Percentiles rank a stretch among this genome's conserved stretches.
phyloP scores from a whole-genome alignment of 2,888 invertebrate species.

The Empis livida region DNA sequence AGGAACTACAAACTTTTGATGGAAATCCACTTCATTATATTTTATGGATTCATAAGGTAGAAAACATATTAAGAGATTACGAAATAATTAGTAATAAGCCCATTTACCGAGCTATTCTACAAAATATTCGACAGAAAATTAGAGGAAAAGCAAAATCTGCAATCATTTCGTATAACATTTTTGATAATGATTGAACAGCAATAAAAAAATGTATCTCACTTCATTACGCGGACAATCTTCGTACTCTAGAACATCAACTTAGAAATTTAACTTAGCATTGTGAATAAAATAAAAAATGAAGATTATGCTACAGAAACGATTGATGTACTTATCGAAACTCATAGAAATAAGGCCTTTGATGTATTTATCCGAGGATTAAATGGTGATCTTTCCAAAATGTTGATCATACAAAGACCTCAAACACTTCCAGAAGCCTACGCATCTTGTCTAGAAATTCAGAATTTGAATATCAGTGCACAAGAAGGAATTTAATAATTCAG shows the following conservation, averaged over 20 bases:
- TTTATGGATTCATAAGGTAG: not conserved
- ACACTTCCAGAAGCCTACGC: slow-evolving; percentile 4
- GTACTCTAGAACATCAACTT: slow-evolving; percentile 5
- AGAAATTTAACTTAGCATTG: not conserved
- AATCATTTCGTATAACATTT: slow-evolving; percentile 4
- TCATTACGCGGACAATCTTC: slow-evolving; percentile 6
- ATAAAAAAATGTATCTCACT: slow-evolving; percentile 5
- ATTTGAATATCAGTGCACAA: not conserved
- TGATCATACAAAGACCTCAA: slow-evolving; percentile 1
- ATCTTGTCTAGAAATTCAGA: slow-evolving; percentile 3
- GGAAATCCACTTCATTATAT: not conserved
- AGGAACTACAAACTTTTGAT: not conserved
- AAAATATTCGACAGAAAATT: not conserved
- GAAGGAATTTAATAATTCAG: not conserved
- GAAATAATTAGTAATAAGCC: not conserved
- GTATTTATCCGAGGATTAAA: slow-evolving; percentile 2
- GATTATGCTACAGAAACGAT: not conserved
- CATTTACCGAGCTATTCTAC: not conserved
- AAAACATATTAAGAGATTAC: not conserved
- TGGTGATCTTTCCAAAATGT: slow-evolving; percentile 1
- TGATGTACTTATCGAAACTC: not conserved
- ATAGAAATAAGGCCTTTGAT: slow-evolving; percentile 1
- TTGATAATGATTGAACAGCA: slow-evolving; percentile 1
- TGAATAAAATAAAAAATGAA: slow-evolving; percentile 2
- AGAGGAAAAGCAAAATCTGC: not conserved